Evolutionary conservation across 2,113 vertebrate species (phyloP).

Genomic region (Saimiri boliviensis): DNA sequence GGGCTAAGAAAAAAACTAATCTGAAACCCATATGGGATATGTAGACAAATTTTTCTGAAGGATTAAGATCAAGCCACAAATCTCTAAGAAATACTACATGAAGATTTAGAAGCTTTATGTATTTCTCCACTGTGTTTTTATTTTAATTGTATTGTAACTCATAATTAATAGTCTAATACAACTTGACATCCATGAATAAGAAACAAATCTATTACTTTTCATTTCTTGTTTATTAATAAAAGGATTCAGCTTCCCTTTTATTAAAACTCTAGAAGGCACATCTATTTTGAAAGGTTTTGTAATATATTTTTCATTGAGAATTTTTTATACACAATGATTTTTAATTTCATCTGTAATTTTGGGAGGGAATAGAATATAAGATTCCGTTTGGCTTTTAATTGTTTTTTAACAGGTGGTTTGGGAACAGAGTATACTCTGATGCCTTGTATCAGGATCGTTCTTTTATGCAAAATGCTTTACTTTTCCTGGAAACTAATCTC

Average conservation of each 20-base stretch:
- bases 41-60: constrained; percentile 12
- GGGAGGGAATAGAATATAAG: neutral
- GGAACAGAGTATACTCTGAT: neutral
- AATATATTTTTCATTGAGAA: constrained; percentile 20
- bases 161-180: constrained; percentile 50
- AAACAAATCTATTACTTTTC: constrained; percentile 47
- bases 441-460: constrained; percentile 32
- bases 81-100: constrained; percentile 27
- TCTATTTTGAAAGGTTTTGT: neutral
- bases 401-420: constrained; percentile 31
- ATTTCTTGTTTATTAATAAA: constrained; percentile 29
- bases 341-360: constrained; percentile 40
- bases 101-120: constrained; percentile 21
- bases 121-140: constrained; percentile 9
- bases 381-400: neutral
- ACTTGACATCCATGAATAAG: neutral
- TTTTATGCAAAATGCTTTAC: constrained; percentile 54
- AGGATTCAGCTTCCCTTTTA: neutral
- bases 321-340: constrained; percentile 30
- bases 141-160: constrained; percentile 52
- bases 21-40: neutral
- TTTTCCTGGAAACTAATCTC: constrained; percentile 77
- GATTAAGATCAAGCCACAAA: neutral
- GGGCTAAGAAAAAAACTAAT: constrained; percentile 29
- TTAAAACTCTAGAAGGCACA: constrained; percentile 9